Percentiles rank a stretch among this genome's conserved stretches.
phyloP scores from a whole-genome alignment of 2,888 invertebrate genomes.

The Cremastobaeus sp. region DNA sequence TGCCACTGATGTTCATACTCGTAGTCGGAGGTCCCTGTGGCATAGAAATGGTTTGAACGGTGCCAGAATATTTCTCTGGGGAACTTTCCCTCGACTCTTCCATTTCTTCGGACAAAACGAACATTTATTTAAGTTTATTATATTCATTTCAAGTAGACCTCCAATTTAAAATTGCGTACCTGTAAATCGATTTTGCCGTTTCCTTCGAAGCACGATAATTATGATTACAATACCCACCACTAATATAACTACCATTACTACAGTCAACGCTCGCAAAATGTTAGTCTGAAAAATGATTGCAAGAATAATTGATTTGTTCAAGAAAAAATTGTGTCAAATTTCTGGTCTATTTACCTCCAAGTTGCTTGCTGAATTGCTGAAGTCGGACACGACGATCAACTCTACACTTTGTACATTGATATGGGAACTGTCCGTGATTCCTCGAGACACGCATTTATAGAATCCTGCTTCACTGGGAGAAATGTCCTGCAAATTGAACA shows the following conservation, averaged over 20 bases:
- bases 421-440: constrained; percentile 79
- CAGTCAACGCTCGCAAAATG: constrained; percentile 72
- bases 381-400: constrained; percentile 81
- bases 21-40: constrained; percentile 34
- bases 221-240: constrained; percentile 70
- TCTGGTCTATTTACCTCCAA: constrained; percentile 71
- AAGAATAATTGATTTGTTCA: background rate
- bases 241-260: constrained; percentile 71
- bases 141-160: constrained; percentile 12
- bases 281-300: constrained; percentile 67
- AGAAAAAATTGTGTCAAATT: background rate
- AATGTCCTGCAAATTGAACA: constrained; percentile 79
- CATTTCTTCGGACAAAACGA: constrained; percentile 66
- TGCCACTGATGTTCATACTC: constrained; percentile 72
- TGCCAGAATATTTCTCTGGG: constrained; percentile 70
- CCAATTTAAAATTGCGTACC: constrained; percentile 64
- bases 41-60: constrained; percentile 53
- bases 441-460: constrained; percentile 83
- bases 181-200: constrained; percentile 69
- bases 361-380: constrained; percentile 76
- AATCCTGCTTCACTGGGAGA: constrained; percentile 82
- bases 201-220: constrained; percentile 67
- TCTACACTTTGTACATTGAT: constrained; percentile 81
- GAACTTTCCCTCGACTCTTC: constrained; percentile 75
- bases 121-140: constrained; percentile 4